phyloP scores from a whole-genome alignment of 2,888 invertebrate species.

The Chymomyza fuscimana region DNA sequence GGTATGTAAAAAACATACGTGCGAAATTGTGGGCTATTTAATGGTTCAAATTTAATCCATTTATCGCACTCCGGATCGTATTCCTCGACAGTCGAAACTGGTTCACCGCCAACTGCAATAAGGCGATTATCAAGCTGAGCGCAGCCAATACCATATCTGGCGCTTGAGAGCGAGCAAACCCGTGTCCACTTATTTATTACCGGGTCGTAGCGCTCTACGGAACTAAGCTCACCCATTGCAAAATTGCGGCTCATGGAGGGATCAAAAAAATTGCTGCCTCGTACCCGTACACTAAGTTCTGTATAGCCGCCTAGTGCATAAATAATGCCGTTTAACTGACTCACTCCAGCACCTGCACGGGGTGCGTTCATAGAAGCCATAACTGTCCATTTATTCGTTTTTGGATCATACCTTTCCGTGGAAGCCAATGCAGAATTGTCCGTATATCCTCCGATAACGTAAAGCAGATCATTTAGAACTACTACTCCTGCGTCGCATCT shows the following conservation, averaged over 20 bases:
- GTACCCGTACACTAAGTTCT: constrained; percentile 89
- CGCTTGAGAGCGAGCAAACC: constrained; percentile 88
- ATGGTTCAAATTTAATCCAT: constrained; percentile 88
- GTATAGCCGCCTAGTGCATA: constrained; percentile 96
- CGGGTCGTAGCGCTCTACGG: constrained; percentile 92
- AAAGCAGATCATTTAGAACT: constrained; percentile 89
- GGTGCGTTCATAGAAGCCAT: constrained; percentile 93
- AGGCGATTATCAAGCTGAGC: constrained; percentile 89
- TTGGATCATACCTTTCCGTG: constrained; percentile 92
- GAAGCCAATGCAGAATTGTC: constrained; percentile 92
- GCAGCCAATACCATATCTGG: constrained; percentile 93
- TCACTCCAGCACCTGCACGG: constrained; percentile 93
- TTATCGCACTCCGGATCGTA: constrained; percentile 91
- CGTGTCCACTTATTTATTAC: constrained; percentile 92
- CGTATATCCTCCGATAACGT: constrained; percentile 96
- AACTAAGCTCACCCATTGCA: too few relatives aligned
- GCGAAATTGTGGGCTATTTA: constrained; percentile 92
- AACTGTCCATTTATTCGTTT: constrained; percentile 87
- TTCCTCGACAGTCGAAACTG: constrained; percentile 91
- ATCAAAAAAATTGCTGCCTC: too few relatives aligned
- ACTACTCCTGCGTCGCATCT: constrained; percentile 93
- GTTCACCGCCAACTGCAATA: constrained; percentile 91
- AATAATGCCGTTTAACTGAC: constrained; percentile 91
- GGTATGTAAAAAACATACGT: constrained; percentile 90
- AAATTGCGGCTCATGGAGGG: too few relatives aligned